Base-by-base conservation (phyloP, 1,140 invertebrate genomes). In the Drosophila kurseongensis region DNA sequence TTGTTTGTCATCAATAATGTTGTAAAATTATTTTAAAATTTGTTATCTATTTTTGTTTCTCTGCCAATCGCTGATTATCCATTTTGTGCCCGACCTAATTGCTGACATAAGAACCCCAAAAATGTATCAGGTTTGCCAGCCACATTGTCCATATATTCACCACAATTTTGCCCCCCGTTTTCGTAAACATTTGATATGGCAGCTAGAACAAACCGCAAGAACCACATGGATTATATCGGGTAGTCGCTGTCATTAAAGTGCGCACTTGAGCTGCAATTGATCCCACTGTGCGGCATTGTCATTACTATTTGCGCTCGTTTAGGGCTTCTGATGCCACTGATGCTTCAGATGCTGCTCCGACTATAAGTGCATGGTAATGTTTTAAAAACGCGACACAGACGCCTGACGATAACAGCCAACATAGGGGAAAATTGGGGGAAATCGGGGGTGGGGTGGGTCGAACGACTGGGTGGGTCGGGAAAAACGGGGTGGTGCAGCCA, bases 301-400 rank as follows among this genome's bases (percentile, higher is more conserved):
- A 83, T 83, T 89, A 86, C 86, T 81, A 86, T 85, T 86, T 85
- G 78, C 74, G 74, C 81, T 81, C 78, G 82, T 81, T 85, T 86
- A 80, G 81, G 60, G 77, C 81, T 76, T 41, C 62, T 66, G 61
- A 65, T 29, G 29, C 12, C 35, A 23, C n/a, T 66, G 61, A 65
- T 29, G 29, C 12, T 44, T 35, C n/a, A 27, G 58, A 18, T 66
- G 29, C 58, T 16, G 59, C 35, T 48, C 10, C 51, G 40, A 38
- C 74, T 73, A 42, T 86, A 81, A 86, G 82, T 86, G 82, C 77
- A 80, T 77, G 82, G 78, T 85, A 85, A 85, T 85, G 82, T 85
- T 86, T 85, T 80, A 78, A 72, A 85, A 77, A 71, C 69, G 66
- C 78, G 68, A 72, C 75, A 77, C 50, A 71, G 60, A 76, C 62